Conservation (phyloP, 2,113 vertebrate genomes). For the Poicephalus meyeri region DNA sequence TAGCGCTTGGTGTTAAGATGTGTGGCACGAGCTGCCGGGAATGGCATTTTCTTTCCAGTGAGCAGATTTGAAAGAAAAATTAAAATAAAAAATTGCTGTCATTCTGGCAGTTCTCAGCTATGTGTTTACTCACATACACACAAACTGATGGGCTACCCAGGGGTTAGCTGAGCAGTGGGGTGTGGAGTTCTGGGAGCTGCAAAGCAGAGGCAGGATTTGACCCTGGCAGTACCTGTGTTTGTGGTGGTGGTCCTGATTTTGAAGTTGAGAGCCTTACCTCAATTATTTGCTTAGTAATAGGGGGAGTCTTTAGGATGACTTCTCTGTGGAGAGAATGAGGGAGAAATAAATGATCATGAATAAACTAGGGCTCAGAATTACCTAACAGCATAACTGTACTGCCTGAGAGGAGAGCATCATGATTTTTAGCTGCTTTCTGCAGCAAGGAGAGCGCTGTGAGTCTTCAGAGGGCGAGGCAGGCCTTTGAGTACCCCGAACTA, state of each 20-base stretch:
- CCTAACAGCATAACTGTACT: rapidly evolving
- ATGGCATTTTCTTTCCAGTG: not conserved
- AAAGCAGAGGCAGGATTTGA: not conserved
- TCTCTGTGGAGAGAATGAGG: not conserved
- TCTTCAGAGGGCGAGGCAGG: not conserved
- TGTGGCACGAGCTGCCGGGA: not conserved
- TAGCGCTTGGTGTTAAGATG: not conserved
- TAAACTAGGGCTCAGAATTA: not conserved
- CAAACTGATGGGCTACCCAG: too few species aligned
- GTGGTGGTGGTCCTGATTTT: not conserved
- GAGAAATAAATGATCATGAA: not conserved
- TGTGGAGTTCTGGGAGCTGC: not conserved
- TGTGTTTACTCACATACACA: not conserved
- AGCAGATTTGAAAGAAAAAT: not conserved
- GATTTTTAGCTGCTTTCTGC: not conserved
- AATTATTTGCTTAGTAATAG: not conserved
- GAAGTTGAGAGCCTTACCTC: not conserved
- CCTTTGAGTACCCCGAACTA: not conserved
- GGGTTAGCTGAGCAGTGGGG: not conserved
- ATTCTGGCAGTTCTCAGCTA: not conserved
- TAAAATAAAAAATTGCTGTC: not conserved
- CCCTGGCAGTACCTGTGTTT: not conserved
- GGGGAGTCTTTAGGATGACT: not conserved
- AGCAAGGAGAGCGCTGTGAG: not conserved
- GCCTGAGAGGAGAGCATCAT: not conserved